A percentile compares a stretch with the other conserved stretches of the same genome.
These are phyloP conservation scores for Kryptolebias ocellatus DNA, from an alignment of 2,797 vertebrate genomes.

Conservation along the genomic window DNA sequence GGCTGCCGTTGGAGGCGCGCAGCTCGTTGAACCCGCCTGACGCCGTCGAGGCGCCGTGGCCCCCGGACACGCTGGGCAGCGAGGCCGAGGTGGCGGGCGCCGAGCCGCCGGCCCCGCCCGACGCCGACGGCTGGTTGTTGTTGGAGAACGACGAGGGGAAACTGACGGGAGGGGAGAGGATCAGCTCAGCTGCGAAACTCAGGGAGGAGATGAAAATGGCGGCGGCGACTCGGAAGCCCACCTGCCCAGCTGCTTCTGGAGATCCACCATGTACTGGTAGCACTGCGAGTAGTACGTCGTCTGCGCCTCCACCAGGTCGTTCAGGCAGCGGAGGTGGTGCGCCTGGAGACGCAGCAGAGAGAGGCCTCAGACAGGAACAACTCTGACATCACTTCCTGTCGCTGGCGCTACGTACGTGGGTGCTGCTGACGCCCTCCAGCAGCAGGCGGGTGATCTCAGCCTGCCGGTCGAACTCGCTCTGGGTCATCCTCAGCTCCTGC, in stretches of 20 bases:
- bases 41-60: conserved; percentile 72
- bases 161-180: conserved; percentile 70
- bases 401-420: conserved; percentile 85
- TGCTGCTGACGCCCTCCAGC: conserved; percentile 96
- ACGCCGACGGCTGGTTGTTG: conserved; percentile 90
- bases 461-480: conserved; percentile 98
- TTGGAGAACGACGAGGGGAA: conserved; percentile 94
- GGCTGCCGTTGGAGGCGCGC: conserved; percentile 87
- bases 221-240: conserved; percentile 47
- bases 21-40: conserved; percentile 88
- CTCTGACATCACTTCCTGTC: no score
- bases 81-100: conserved; percentile 85
- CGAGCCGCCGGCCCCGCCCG: conserved; percentile 82
- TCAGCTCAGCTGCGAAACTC: no score
- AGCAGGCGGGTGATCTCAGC: conserved; percentile 97
- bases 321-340: conserved; percentile 96
- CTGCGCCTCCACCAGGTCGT: conserved; percentile 98
- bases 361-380: background rate
- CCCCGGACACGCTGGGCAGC: conserved; percentile 83
- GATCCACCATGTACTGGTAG: conserved; percentile 98
- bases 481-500: conserved; percentile 95
- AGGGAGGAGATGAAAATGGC: background rate
- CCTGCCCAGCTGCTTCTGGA: conserved; percentile 99
- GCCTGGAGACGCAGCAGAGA: conserved; percentile 78
- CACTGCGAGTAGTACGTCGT: conserved; percentile 97